Conservation (phyloP, 2,113 vertebrate species). For the Melospiza melodia region DNA sequence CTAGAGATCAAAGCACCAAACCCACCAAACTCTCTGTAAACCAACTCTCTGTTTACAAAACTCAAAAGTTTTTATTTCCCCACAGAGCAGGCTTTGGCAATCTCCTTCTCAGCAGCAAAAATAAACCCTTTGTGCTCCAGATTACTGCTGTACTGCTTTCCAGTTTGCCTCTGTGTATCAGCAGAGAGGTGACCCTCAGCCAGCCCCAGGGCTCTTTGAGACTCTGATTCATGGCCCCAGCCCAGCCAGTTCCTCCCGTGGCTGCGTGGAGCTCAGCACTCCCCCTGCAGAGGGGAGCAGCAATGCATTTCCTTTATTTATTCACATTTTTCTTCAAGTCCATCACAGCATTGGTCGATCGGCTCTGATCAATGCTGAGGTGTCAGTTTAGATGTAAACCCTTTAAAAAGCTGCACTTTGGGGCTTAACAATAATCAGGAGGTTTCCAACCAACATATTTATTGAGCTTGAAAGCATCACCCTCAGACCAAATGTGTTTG, state of each 20-base stretch:
- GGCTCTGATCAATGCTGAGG: constrained; percentile 4
- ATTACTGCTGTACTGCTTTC: background rate
- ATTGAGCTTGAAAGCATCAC: background rate
- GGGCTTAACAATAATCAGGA: background rate
- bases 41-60: background rate
- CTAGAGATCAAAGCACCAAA: background rate
- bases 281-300: background rate
- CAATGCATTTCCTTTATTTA: background rate
- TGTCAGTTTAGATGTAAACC: background rate
- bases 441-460: background rate
- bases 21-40: background rate
- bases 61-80: background rate
- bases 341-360: background rate
- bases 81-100: background rate
- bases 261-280: background rate
- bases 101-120: background rate
- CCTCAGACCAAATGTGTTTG: background rate
- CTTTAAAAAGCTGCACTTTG: constrained; percentile 14
- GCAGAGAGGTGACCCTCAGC: background rate
- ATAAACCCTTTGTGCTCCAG: background rate
- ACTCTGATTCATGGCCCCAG: background rate
- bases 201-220: background rate
- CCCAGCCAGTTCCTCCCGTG: background rate
- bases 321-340: background rate
- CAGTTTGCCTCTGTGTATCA: background rate